A percentile compares a stretch with the other conserved stretches of the same genome.
Evolutionary conservation across 1,140 invertebrate genomes (phyloP).

Genomic region (Dreissena polymorpha): DNA sequence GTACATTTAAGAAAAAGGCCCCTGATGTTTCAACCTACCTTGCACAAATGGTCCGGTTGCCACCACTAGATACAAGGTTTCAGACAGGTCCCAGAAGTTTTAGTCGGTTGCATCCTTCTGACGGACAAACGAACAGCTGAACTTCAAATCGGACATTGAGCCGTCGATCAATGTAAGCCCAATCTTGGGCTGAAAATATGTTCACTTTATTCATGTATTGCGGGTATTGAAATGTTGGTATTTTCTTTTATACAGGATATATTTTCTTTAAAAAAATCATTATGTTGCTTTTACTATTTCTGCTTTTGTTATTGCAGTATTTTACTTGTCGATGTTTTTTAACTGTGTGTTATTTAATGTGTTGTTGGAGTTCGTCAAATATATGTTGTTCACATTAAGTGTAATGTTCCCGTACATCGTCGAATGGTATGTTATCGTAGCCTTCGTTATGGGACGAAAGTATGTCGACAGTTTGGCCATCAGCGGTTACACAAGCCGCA

Average conservation of each 20-base stretch:
- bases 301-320: too few species aligned
- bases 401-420: not conserved
- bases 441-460: slow-evolving; percentile 42
- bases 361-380: too few species aligned
- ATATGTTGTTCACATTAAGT: too few species aligned
- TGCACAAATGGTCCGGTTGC: slow-evolving; percentile 10
- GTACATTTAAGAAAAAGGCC: too few species aligned
- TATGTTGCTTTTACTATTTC: too few species aligned
- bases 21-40: not conserved
- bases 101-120: not conserved
- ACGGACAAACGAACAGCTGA: slow-evolving; percentile 29
- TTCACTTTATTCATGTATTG: too few species aligned
- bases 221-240: too few species aligned
- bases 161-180: slow-evolving; percentile 30
- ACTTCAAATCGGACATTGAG: not conserved
- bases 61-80: slow-evolving; percentile 19
- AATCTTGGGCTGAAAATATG: slow-evolving; percentile 5
- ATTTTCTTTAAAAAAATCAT: too few species aligned
- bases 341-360: too few species aligned
- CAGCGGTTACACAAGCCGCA: slow-evolving; percentile 14
- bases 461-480: not conserved
- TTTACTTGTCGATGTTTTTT: too few species aligned
- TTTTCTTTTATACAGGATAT: too few species aligned
- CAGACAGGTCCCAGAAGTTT: slow-evolving; percentile 12
- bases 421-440: slow-evolving; percentile 16